Base-by-base conservation (phyloP, 1,140 invertebrate species). In the Drosophila asahinai region DNA sequence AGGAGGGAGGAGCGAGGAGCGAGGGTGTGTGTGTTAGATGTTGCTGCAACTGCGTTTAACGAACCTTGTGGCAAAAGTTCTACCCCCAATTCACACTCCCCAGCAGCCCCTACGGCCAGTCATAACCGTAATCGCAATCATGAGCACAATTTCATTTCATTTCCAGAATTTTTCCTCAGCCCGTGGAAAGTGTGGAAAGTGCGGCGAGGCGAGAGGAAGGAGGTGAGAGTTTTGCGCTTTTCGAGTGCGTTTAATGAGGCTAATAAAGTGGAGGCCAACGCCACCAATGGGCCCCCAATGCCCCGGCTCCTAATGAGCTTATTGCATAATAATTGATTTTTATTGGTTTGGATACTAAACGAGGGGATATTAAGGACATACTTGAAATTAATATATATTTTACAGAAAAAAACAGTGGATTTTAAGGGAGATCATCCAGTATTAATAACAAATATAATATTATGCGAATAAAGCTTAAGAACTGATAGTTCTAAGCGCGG, bases 81-180 rank as follows among this genome's bases (percentile, higher is more conserved):
- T 27, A 19, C 22, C 22, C 36, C 42, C 27, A 15, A 27, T 15
- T n/a, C 8, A 12, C 2, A 42, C 36, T 42, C 12, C 27, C 8
- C 33, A 0, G 19, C 51, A 54, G 5, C 30, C 30, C 38, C 79
- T 47, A 33, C 38, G 42, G 52, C 83, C 83, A 89, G 80, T 83
- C 84, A 89, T 87, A 87, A 81, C 52, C 80, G 62, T 81, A 89
- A 87, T 87, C 83, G 81, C 77, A 87, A 87, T 87, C 83, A 87
- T 89, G 80, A 87, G 83, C 84, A 87, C 80, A 83, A 87, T 87
- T 87, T 89, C 77, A 89, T 87, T 73, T 73, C 47, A 73, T 73
- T 73, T 87, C 62, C 67, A 87, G 77, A 77, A 81, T 73, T 87
- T 81, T 78, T 67, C 60, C 48, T 57, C 62, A n/a, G 48, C 36